Conservation (phyloP, 2,888 invertebrate genomes). For the Adineta ricciae region DNA sequence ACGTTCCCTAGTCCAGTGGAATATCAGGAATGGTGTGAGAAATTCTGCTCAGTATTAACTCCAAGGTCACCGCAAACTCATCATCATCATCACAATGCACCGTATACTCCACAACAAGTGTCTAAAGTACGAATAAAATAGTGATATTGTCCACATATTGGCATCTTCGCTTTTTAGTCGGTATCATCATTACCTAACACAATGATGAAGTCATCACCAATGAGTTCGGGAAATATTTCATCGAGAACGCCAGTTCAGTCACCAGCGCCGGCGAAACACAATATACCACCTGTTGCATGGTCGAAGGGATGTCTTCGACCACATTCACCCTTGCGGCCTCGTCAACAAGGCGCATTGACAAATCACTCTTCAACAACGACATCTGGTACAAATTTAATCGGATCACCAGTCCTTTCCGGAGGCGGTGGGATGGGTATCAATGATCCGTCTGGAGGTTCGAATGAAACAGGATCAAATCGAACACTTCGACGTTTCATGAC, state of each 20-base stretch:
- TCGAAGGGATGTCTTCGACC: not conserved
- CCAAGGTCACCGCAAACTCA: not conserved
- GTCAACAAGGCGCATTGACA: not conserved
- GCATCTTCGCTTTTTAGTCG: not conserved
- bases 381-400: not conserved
- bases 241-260: not conserved
- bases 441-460: not conserved
- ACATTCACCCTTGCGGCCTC: not conserved
- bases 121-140: not conserved
- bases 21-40: conserved; percentile 16
- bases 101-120: not conserved
- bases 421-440: not conserved
- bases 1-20: conserved; percentile 1
- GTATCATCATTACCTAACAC: not conserved
- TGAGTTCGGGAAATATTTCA: not conserved
- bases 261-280: not conserved
- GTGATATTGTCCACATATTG: too few relatives aligned
- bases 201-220: not conserved
- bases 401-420: not conserved
- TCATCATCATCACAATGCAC: not conserved
- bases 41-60: not conserved
- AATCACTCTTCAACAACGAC: not conserved
- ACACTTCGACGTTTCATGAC: not conserved
- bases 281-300: not conserved
- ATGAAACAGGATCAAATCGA: not conserved